Percentiles rank a stretch among this genome's conserved stretches.
Evolutionary conservation across 2,797 vertebrate genomes (phyloP).

Genomic region (Antrozous pallidus): DNA sequence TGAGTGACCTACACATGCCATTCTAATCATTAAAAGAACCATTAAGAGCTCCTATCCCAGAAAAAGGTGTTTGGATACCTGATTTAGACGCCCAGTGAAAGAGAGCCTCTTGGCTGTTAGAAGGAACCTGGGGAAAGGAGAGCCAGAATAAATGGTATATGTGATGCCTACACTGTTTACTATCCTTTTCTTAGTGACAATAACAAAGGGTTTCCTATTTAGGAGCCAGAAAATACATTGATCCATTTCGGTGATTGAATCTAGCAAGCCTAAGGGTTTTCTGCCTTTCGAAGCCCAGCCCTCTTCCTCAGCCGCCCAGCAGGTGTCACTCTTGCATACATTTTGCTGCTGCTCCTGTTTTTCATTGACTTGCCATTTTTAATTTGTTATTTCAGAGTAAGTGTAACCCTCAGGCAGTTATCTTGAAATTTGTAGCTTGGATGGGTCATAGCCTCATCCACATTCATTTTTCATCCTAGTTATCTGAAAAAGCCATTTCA

Average conservation of each 20-base stretch:
- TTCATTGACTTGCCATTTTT: neutral
- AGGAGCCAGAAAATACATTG: constrained; percentile 37
- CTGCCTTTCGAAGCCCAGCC: neutral
- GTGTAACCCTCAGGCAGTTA: neutral
- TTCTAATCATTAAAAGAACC: constrained; percentile 31
- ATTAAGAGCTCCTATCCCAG: neutral
- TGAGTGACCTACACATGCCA: neutral
- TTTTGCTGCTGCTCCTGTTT: constrained; percentile 40
- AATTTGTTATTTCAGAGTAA: constrained; percentile 23
- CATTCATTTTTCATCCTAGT: neutral
- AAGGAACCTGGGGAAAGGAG: neutral
- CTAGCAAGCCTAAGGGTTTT: neutral
- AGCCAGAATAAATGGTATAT: neutral
- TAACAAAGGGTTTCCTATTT: constrained; percentile 16
- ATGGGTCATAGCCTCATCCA: neutral
- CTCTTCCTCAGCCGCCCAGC: constrained; percentile 52
- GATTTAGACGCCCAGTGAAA: neutral
- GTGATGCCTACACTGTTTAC: neutral
- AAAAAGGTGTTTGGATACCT: neutral
- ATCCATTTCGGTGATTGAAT: constrained; percentile 4
- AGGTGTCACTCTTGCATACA: constrained; percentile 74
- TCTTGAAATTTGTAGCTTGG: constrained; percentile 1
- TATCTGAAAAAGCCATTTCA: constrained; percentile 46
- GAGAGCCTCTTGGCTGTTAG: neutral
- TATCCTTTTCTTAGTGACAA: constrained; percentile 6